These are phyloP conservation scores for Eilema depressum DNA, from an alignment of 2,888 invertebrate species.

Conservation along the genomic window DNA sequence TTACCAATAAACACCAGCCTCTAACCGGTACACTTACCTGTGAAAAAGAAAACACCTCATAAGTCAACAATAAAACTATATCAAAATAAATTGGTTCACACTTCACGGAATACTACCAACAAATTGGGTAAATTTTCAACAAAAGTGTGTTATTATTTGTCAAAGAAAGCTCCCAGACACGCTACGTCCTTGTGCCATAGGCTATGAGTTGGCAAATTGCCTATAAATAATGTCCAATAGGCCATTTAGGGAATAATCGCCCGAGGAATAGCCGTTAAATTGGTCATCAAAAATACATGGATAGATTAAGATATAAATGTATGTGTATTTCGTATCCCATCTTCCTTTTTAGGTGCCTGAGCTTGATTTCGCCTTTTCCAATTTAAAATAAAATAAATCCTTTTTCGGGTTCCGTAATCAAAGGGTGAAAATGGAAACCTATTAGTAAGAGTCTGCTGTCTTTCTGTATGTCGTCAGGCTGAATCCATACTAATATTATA, in stretches of 20 bases:
- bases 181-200: conserved; percentile 34
- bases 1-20: background rate
- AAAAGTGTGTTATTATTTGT: conserved; percentile 37
- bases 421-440: no score
- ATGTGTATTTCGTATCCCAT: background rate
- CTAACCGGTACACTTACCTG: conserved; percentile 11
- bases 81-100: background rate
- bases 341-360: no score
- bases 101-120: conserved; percentile 10
- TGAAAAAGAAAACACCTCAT: conserved; percentile 14
- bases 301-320: conserved; percentile 32
- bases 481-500: no score
- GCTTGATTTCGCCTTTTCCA: no score
- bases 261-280: conserved; percentile 56
- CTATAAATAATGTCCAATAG: conserved; percentile 57
- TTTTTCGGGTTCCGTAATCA: no score
- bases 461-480: no score
- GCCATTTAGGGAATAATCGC: conserved; percentile 51
- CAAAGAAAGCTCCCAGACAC: conserved; percentile 32
- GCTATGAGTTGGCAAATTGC: conserved; percentile 37
- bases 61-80: conserved; percentile 18
- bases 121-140: conserved; percentile 28
- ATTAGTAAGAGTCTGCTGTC: no score
- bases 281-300: conserved; percentile 46
- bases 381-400: no score